These are phyloP conservation scores for Riparia riparia DNA, from an alignment of 2,113 vertebrate genomes.

Conservation along the genomic window DNA sequence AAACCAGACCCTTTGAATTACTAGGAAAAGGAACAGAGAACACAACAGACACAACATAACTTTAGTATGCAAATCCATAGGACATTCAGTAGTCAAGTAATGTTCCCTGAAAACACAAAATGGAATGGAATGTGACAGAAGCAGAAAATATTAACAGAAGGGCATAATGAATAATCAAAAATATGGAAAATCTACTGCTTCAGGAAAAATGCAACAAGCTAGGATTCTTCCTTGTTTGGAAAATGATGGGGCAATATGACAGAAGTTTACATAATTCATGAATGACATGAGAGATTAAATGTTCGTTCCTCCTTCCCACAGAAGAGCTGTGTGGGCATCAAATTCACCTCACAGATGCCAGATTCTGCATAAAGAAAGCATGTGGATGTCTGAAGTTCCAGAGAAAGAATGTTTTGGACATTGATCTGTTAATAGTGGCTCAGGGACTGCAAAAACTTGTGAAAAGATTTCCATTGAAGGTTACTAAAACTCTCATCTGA, in stretches of 20 bases:
- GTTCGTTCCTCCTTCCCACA: background rate
- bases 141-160: background rate
- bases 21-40: background rate
- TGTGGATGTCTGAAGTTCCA: background rate
- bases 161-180: background rate
- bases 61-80: background rate
- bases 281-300: background rate
- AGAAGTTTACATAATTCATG: background rate
- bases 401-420: background rate
- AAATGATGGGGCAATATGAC: background rate
- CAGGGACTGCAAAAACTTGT: background rate
- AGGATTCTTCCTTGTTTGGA: background rate
- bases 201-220: background rate
- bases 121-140: background rate
- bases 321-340: background rate
- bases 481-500: background rate
- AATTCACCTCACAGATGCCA: background rate
- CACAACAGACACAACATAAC: background rate
- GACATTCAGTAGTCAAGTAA: background rate
- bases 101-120: background rate
- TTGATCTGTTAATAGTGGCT: background rate
- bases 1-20: background rate
- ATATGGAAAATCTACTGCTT: background rate
- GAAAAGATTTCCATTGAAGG: background rate
- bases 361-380: background rate